These are phyloP conservation scores for Pyrgilauda ruficollis DNA, from an alignment of 2,113 vertebrate genomes.

Conservation along the genomic window DNA sequence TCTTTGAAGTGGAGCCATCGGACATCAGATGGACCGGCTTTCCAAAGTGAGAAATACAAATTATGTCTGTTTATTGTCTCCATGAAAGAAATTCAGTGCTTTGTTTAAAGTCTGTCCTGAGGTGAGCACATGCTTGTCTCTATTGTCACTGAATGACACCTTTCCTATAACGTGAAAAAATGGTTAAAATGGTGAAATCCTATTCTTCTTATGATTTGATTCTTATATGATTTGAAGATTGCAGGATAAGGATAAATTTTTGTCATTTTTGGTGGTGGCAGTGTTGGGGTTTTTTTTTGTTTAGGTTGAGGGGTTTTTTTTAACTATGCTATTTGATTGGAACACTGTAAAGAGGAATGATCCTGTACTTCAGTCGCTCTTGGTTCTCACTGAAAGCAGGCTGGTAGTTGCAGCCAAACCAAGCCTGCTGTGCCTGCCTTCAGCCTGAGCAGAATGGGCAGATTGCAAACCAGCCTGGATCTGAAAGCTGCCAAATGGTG, in stretches of 20 bases:
- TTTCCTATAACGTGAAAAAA: rapidly evolving
- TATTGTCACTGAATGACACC: not conserved
- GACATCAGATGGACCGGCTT: not conserved
- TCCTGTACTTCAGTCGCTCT: not conserved
- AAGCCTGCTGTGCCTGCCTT: not conserved
- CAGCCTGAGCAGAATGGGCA: not conserved
- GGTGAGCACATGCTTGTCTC: not conserved
- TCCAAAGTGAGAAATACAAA: constrained; percentile 13
- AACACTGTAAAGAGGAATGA: not conserved
- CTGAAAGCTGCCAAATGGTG: not conserved
- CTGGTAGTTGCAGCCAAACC: not conserved
- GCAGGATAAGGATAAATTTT: not conserved
- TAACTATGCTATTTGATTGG: not conserved
- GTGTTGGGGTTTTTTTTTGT: rapidly evolving
- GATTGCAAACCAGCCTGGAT: not conserved
- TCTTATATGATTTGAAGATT: not conserved
- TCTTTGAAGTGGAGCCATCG: constrained; percentile 17
- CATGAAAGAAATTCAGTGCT: not conserved
- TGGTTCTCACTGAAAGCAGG: not conserved
- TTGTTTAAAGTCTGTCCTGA: not conserved
- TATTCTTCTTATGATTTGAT: not conserved
- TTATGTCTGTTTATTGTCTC: not conserved
- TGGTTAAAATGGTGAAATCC: not conserved
- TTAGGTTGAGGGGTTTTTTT: not conserved
- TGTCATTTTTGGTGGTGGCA: not conserved